These are phyloP conservation scores for Drosophila hawaiiensis DNA, from an alignment of 2,888 invertebrate genomes.

Conservation along the genomic window DNA sequence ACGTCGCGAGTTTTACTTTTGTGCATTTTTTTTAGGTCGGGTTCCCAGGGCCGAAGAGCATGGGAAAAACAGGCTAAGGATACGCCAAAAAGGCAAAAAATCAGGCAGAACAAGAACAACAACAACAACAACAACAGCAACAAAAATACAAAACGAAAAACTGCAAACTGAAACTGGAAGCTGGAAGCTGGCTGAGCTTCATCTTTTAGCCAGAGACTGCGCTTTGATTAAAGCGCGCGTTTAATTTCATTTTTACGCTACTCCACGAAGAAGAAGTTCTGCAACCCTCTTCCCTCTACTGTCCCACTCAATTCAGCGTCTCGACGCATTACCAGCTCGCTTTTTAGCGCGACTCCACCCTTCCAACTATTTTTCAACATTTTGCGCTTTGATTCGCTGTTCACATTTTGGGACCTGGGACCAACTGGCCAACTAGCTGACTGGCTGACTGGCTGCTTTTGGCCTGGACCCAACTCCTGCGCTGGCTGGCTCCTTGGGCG, in stretches of 20 bases:
- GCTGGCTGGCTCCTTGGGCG: conserved; percentile 61
- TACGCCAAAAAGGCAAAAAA: conserved; percentile 54
- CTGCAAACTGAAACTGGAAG: conserved; percentile 37
- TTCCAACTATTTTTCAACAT: conserved; percentile 68
- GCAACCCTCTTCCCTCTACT: not conserved
- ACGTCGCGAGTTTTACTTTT: conserved; percentile 46
- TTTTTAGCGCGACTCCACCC: conserved; percentile 66
- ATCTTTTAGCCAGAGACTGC: conserved; percentile 44
- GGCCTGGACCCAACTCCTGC: conserved; percentile 57
- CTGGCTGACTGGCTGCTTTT: conserved; percentile 35
- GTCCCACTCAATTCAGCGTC: not conserved
- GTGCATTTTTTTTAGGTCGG: conserved; percentile 49
- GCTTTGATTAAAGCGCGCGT: conserved; percentile 81
- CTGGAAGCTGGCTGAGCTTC: conserved; percentile 49
- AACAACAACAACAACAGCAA: conserved; percentile 15
- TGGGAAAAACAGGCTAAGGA: conserved; percentile 74
- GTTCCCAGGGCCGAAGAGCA: conserved; percentile 61
- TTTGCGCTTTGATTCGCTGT: conserved; percentile 77
- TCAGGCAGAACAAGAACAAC: conserved; percentile 47
- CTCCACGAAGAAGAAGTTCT: conserved; percentile 48
- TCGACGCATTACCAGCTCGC: not conserved
- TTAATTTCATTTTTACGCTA: conserved; percentile 82
- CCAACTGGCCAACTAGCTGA: conserved; percentile 27
- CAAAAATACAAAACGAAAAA: conserved; percentile 32
- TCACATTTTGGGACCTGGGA: conserved; percentile 64